Conservation (phyloP, 2,797 vertebrate species). For the Rachycentron canadum region DNA sequence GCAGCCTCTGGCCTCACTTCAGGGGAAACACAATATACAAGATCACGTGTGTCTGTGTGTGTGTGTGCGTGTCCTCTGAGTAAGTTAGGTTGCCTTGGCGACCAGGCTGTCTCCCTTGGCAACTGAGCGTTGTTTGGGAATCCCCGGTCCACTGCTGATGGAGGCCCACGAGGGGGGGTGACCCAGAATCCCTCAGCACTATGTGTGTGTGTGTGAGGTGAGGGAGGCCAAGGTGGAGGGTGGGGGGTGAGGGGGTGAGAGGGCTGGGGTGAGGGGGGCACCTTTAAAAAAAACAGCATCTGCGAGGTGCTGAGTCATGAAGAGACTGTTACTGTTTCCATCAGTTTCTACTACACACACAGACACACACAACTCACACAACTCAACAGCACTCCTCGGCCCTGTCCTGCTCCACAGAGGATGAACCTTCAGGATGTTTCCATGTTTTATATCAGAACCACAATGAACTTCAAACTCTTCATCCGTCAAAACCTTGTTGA, state of each 20-base stretch:
- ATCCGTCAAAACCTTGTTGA: too few relatives aligned
- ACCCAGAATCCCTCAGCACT: slow-evolving; percentile 19
- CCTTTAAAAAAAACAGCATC: slow-evolving; percentile 14
- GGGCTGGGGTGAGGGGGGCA: background rate
- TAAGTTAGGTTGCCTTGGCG: slow-evolving; percentile 1
- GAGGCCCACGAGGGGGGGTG: background rate
- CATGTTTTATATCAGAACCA: too few relatives aligned
- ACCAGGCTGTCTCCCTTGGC: slow-evolving; percentile 35
- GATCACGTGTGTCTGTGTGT: background rate
- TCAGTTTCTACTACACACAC: background rate
- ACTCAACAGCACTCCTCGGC: too few relatives aligned
- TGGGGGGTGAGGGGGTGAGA: background rate
- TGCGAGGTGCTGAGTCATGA: slow-evolving; percentile 43
- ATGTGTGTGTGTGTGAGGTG: slow-evolving; percentile 6
- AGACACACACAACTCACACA: background rate
- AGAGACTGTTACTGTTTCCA: background rate
- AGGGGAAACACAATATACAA: slow-evolving; percentile 2
- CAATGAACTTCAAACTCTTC: too few relatives aligned
- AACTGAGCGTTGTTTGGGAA: slow-evolving; percentile 62
- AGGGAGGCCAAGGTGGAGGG: too few relatives aligned
- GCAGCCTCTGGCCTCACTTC: background rate
- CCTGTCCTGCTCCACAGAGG: too few relatives aligned
- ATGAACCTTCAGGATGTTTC: too few relatives aligned
- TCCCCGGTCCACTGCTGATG: slow-evolving; percentile 41
- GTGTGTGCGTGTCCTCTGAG: background rate